Evolutionary conservation across 2,888 invertebrate genomes (phyloP).

Genomic region (Electrophaes corylata): DNA sequence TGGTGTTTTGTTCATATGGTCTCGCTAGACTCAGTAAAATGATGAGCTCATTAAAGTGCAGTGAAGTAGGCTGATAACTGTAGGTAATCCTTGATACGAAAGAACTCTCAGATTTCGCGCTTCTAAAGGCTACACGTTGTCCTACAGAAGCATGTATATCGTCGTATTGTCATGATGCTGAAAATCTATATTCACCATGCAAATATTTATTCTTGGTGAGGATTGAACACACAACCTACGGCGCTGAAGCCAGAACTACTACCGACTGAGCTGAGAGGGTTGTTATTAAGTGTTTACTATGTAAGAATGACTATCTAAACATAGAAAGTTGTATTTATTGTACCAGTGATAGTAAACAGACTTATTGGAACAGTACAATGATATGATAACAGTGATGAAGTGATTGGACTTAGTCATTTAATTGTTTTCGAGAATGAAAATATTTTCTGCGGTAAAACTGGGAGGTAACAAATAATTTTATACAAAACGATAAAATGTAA

Average conservation of each 20-base stretch:
- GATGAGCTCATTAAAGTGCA: background rate
- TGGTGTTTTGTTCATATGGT: background rate
- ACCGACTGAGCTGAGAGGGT: no score
- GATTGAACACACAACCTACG: no score
- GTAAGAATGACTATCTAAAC: background rate
- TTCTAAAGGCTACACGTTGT: no score
- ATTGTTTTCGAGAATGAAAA: constrained; percentile 26
- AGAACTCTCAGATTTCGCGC: no score
- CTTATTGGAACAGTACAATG: constrained; percentile 16
- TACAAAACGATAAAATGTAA: background rate
- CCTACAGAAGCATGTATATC: no score
- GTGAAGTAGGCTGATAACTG: background rate
- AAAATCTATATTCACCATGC: no score
- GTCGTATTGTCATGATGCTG: no score
- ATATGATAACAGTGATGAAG: constrained; percentile 10
- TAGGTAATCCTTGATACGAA: no score
- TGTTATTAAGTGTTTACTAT: constrained; percentile 1
- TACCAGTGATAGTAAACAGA: background rate
- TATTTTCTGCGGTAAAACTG: constrained; percentile 22
- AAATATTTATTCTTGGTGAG: no score
- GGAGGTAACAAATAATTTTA: constrained; percentile 16
- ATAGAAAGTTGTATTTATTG: background rate
- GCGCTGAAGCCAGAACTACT: no score
- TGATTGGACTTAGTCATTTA: background rate
- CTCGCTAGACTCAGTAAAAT: background rate